Conservation (phyloP, 2,113 vertebrate genomes). For the Ptilonorhynchus violaceus region DNA sequence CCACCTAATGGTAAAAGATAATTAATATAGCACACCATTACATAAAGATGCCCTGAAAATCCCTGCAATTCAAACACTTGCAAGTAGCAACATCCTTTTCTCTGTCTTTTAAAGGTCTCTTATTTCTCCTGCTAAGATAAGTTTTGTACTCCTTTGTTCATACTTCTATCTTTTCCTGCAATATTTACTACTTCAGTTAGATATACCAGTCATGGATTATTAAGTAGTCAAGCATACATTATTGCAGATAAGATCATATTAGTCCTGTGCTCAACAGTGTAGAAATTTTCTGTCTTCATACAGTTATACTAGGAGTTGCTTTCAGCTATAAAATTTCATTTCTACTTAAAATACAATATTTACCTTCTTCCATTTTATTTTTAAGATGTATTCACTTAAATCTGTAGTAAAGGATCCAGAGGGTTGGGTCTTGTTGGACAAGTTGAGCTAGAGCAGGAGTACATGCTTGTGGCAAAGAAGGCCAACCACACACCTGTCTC, state of each 20-base stretch:
- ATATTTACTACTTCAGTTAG: not conserved
- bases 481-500: not conserved
- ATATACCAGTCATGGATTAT: not conserved
- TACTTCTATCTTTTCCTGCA: not conserved
- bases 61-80: not conserved
- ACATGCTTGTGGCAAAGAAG: not conserved
- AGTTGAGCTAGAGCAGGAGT: not conserved
- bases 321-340: not conserved
- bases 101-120: not conserved
- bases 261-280: not conserved
- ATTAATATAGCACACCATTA: slow-evolving; percentile 7
- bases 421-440: not conserved
- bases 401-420: not conserved
- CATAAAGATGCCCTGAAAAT: not conserved
- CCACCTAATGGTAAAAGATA: slow-evolving; percentile 62
- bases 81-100: not conserved
- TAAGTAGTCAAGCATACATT: not conserved
- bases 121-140: not conserved
- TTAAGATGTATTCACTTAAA: not conserved
- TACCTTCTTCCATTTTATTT: not conserved
- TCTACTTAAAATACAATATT: not conserved
- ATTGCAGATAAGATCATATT: not conserved
- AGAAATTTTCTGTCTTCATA: not conserved
- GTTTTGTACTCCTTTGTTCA: not conserved
- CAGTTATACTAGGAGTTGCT: not conserved